Conservation (phyloP, 1,140 invertebrate genomes). For the Atta texana region DNA sequence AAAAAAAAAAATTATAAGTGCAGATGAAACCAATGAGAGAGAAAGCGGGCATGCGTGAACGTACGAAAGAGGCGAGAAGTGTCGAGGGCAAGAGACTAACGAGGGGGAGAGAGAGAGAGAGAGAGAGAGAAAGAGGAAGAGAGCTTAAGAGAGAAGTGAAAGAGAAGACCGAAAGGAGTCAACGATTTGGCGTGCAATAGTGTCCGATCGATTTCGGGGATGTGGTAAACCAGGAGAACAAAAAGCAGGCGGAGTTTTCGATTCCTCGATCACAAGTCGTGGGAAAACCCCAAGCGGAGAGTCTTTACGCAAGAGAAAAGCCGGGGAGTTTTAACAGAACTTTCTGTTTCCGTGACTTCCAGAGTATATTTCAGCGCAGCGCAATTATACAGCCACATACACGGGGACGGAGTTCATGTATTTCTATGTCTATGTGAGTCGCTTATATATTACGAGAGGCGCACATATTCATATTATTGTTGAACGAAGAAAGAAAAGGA, state of each 20-base stretch:
- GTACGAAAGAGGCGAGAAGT: not conserved
- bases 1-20: conserved; percentile 68
- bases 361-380: conserved; percentile 64
- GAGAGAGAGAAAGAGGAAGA: conserved; percentile 12
- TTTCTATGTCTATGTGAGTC: conserved; percentile 53
- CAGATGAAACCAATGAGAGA: conserved; percentile 43
- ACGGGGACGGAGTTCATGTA: conserved; percentile 9
- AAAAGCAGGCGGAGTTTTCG: conserved; percentile 24
- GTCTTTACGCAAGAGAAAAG: conserved; percentile 23
- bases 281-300: not conserved
- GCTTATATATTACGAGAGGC: conserved; percentile 12
- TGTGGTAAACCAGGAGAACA: not conserved
- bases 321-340: conserved; percentile 33
- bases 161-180: not conserved
- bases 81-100: not conserved
- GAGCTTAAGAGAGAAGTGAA: not conserved
- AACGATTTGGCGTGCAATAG: conserved; percentile 65
- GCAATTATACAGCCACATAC: conserved; percentile 48
- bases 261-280: conserved; percentile 20
- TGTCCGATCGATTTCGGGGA: conserved; percentile 42
- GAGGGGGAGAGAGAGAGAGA: not conserved
- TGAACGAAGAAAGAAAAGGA: conserved; percentile 17
- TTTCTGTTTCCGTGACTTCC: conserved; percentile 45
- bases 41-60: conserved; percentile 7
- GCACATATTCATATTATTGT: conserved; percentile 53